phyloP scores from a whole-genome alignment of 2,797 vertebrate genomes.

The Graptemys geographica region DNA sequence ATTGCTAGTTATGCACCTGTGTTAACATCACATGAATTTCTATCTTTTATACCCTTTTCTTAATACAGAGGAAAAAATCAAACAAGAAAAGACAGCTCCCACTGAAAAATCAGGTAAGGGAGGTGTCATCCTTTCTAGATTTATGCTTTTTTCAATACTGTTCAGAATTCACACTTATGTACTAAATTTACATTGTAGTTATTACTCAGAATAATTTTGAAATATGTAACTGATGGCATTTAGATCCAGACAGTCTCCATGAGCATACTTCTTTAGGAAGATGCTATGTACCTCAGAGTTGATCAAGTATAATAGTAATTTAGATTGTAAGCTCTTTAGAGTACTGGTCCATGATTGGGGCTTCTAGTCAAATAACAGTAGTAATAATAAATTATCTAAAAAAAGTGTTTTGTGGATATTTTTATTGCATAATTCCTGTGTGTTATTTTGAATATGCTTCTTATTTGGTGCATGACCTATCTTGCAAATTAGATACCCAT shows the following conservation, averaged over 20 bases:
- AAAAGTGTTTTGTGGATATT: not conserved
- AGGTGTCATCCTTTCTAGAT: not conserved
- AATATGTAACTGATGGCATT: not conserved
- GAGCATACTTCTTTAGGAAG: not conserved
- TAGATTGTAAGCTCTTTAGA: not conserved
- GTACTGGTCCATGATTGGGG: not conserved
- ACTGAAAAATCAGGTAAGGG: slow-evolving; percentile 75
- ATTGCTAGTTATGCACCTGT: not conserved
- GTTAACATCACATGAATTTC: slow-evolving; percentile 25
- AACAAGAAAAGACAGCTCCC: slow-evolving; percentile 64
- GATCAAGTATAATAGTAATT: not conserved
- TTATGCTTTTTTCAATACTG: not conserved
- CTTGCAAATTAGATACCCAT: not conserved
- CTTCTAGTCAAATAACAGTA: not conserved
- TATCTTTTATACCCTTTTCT: slow-evolving; percentile 47
- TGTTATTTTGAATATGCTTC: not conserved
- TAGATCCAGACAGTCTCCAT: not conserved
- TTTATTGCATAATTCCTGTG: not conserved
- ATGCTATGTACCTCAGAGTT: not conserved
- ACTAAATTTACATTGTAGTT: not conserved
- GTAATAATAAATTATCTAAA: not conserved
- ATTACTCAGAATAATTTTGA: not conserved
- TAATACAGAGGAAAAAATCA: slow-evolving; percentile 74
- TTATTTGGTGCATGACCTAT: not conserved
- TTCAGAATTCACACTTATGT: not conserved